Percentiles rank a stretch among this genome's conserved stretches.
These are phyloP conservation scores for Polyommatus iphigenia DNA, from an alignment of 2,888 invertebrate species.

Conservation along the genomic window DNA sequence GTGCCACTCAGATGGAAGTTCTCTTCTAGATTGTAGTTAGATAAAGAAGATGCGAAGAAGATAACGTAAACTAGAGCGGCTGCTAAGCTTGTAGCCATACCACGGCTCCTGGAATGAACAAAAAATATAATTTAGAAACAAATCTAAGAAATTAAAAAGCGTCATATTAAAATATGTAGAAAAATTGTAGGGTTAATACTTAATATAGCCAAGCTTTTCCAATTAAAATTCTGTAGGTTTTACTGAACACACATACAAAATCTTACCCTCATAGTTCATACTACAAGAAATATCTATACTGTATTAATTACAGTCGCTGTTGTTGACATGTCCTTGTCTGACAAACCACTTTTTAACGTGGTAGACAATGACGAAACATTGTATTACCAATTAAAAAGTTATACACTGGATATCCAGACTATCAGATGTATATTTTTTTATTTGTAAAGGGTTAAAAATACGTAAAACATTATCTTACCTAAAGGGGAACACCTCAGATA, in stretches of 20 bases:
- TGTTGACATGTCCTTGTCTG: too few relatives aligned
- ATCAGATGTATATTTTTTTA: too few relatives aligned
- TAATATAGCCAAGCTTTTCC: too few relatives aligned
- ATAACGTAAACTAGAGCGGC: conserved; percentile 75
- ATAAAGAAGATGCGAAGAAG: conserved; percentile 74
- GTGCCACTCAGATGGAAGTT: conserved; percentile 71
- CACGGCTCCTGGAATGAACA: conserved; percentile 70
- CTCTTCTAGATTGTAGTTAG: conserved; percentile 75
- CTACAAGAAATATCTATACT: too few relatives aligned
- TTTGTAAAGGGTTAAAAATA: neutral
- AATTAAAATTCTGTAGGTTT: too few relatives aligned
- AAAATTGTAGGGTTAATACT: neutral
- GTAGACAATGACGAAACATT: too few relatives aligned
- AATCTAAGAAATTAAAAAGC: neutral
- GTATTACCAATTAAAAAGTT: too few relatives aligned
- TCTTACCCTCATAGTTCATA: too few relatives aligned
- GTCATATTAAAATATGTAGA: neutral
- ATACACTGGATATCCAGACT: too few relatives aligned
- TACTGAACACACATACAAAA: too few relatives aligned
- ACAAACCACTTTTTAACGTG: too few relatives aligned
- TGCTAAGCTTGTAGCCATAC: conserved; percentile 73
- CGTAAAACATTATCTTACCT: conserved; percentile 55
- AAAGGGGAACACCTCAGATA: conserved; percentile 81
- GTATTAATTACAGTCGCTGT: too few relatives aligned
- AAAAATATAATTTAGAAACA: neutral